Conservation (phyloP, 2,113 vertebrate species). For the Embiotoca jacksoni region DNA sequence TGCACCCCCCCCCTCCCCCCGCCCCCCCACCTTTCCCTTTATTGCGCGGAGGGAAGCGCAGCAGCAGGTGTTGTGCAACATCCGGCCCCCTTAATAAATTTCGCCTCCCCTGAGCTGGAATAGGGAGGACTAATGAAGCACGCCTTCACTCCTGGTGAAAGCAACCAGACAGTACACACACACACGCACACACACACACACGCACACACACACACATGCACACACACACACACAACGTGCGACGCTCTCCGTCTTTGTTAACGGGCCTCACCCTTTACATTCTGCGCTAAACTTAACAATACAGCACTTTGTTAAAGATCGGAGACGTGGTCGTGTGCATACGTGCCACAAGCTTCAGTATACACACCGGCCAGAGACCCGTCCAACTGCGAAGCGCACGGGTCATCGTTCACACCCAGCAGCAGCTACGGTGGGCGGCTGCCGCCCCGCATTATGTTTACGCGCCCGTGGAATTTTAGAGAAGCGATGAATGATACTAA, state of each 20-base stretch:
- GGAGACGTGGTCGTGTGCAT: conserved; percentile 43
- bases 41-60: conserved; percentile 90
- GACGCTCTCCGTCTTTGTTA: conserved; percentile 28
- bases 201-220: not conserved
- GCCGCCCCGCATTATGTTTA: not conserved
- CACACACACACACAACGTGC: not conserved
- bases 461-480: conserved; percentile 26
- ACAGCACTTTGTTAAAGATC: conserved; percentile 34
- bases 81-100: conserved; percentile 93
- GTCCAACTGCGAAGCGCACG: conserved; percentile 44
- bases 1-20: conserved; percentile 72
- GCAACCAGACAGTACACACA: conserved; percentile 24
- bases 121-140: conserved; percentile 88
- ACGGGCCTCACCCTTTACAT: conserved; percentile 36
- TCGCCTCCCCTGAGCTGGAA: conserved; percentile 85
- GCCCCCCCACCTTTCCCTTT: conserved; percentile 69
- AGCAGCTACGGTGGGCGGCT: not conserved
- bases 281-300: conserved; percentile 36
- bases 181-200: not conserved
- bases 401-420: conserved; percentile 36
- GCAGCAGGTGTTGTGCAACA: conserved; percentile 98
- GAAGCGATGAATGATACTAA: conserved; percentile 49
- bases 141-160: conserved; percentile 86
- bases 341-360: conserved; percentile 43
- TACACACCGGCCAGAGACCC: conserved; percentile 40